These are phyloP conservation scores for Oceanodroma leucorhoa DNA, from an alignment of 2,797 vertebrate genomes.

Conservation along the genomic window DNA sequence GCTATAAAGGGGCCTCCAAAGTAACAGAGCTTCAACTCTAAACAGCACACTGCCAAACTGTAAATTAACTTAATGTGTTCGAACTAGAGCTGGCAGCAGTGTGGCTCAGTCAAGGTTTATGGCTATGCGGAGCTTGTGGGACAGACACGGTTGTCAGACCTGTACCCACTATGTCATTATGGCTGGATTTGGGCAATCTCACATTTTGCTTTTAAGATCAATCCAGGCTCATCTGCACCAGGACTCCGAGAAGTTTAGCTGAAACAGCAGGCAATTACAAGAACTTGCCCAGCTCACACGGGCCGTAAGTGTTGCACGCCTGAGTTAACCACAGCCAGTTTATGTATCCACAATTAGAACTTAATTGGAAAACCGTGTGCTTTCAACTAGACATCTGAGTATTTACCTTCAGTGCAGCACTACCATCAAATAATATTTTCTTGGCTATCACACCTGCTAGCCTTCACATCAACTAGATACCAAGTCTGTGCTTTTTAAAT, in stretches of 20 bases:
- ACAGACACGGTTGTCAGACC: background rate
- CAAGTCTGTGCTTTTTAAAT: background rate
- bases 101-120: accelerated
- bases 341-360: background rate
- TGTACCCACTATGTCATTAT: accelerated
- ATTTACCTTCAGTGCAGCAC: background rate
- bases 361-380: background rate
- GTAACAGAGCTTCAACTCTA: background rate
- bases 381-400: background rate
- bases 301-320: background rate
- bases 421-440: background rate
- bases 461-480: background rate
- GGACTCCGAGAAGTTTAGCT: background rate
- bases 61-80: accelerated
- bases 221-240: background rate
- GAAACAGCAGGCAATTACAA: background rate
- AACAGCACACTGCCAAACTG: background rate
- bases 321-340: background rate
- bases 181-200: background rate
- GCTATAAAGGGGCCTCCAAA: background rate
- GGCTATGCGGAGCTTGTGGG: accelerated
- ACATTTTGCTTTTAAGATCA: background rate
- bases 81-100: background rate
- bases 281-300: background rate
- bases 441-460: background rate